Base-by-base conservation (phyloP, 2,797 vertebrate species). In the Sebastiscus albofasciatus region DNA sequence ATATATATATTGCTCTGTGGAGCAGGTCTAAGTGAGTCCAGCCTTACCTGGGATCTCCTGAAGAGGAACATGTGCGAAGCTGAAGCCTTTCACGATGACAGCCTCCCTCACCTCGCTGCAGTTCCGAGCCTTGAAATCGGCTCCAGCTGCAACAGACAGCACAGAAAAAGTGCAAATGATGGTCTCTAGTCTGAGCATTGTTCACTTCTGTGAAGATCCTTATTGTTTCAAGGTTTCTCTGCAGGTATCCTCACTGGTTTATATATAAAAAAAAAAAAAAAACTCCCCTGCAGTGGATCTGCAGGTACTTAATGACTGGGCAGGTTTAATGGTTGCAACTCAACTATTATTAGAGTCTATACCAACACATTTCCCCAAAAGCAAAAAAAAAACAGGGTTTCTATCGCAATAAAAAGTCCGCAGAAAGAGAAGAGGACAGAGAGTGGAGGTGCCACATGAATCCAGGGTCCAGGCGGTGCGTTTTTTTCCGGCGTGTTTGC, bases 11-110 rank as follows among this genome's bases (percentile, higher is more conserved):
- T 6, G 24, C n/a, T 22, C 3, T 46, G 2, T 39, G 13, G 7
- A 36, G n/a, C 75, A 31, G 39, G 56, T 74, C 8, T 14, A 46
- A 46, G 62, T 67, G 59, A 31, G 79, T 66, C 36, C 68, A 76
- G 2, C 61, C 96, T 96, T 97, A 99, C 98, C 98, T 97, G 97
- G 93, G 89, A 97, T 97, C 92, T 98, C 96, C 94, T 97, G 97
- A 34, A 95, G 96, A 81, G 97, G 97, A 75, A 97, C 95, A 90
- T 95, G 95, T 90, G 93, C 87, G 91, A 98, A 94, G 94, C 95
- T 97, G 96, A 97, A 98, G 83, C 97, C 97, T 90, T 95, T 97
- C 67, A 92, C 96, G 42, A 90, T 54, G 78, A 96, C 97, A 72
- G 96, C 96, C 85, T 97, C 96, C 83, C 95, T 95, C 95, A 98